Base-by-base conservation (phyloP, 2,797 vertebrate species). In the Sardinella longiceps region DNA sequence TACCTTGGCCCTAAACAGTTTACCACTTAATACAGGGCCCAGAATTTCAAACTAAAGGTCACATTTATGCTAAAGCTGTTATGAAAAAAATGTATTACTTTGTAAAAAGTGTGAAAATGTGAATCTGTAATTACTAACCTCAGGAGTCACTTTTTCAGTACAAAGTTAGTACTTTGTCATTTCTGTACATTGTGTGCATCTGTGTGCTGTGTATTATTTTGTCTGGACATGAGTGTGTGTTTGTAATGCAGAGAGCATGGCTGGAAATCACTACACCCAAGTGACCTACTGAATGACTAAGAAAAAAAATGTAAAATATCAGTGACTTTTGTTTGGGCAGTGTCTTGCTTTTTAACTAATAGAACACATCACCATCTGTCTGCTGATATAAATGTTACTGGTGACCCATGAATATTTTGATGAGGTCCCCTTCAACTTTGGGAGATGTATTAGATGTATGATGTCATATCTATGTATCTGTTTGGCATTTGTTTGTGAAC, bases 131-230 rank as follows among this genome's bases (percentile, higher is more conserved):
- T 77, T 77, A 43, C 70, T 77, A 77, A 77, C 18, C 33, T 77
- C 70, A 23, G 30, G 14, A 70, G 37, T 23, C 39, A 48, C 46
- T 12, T 48, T 48, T 48, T 6, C 46, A 48, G 46, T 48, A 12
- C 46, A 48, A 48, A 77, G 33, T 89, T 82, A 33, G 39, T 60
- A 80, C 37, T 39, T 84, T 77, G 81, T 82, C 18, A 20, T 83
- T 48, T 23, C 46, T 85, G 46, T 56, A 80, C 14, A 45, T 83
- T 15, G 82, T 80, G 66, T 60, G 43, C 63, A 33, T 50, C 14
- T 48, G 33, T 53, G 43, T 51, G 51, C 10, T 15, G 43, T 80
- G 46, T 46, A 45, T 12, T 10, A 23, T 56, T 33, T 20, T 20
- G 33, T 37, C 18, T 77, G 37, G 70, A 43, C 7, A 77, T 77